phyloP scores from a whole-genome alignment of 2,797 vertebrate species.

The Botia kubotai region DNA sequence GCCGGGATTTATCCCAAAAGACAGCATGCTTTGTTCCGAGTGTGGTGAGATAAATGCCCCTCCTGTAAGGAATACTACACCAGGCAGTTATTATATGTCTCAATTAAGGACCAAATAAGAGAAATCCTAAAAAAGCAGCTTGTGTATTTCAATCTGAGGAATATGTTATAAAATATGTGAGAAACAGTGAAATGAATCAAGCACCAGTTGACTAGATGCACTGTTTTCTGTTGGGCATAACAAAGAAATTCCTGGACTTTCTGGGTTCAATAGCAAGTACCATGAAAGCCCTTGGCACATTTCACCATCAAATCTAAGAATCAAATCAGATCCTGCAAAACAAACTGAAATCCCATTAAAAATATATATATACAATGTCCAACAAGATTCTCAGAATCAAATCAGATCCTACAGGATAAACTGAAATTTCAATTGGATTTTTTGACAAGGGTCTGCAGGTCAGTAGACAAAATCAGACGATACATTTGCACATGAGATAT shows the following conservation, averaged over 20 bases:
- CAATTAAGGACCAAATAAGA: not conserved
- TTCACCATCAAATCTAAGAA: no score
- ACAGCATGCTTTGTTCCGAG: not conserved
- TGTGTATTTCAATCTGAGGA: not conserved
- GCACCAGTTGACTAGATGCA: not conserved
- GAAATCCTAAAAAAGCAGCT: not conserved
- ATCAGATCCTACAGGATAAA: no score
- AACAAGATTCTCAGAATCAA: no score
- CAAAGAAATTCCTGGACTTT: no score
- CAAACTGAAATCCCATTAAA: no score
- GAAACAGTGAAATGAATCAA: slow-evolving; percentile 12
- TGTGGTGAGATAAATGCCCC: not conserved
- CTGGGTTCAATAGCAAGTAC: no score
- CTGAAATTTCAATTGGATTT: no score
- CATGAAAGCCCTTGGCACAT: no score
- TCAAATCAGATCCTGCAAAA: no score
- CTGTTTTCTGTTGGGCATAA: no score
- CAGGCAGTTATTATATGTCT: not conserved
- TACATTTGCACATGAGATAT: not conserved
- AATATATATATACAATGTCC: no score
- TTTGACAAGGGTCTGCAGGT: not conserved
- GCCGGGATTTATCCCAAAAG: not conserved
- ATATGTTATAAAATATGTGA: not conserved
- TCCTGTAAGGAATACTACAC: not conserved
- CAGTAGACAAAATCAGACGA: not conserved